Evolutionary conservation across 2,113 vertebrate genomes (phyloP).

Genomic region (Caloenas nicobarica): DNA sequence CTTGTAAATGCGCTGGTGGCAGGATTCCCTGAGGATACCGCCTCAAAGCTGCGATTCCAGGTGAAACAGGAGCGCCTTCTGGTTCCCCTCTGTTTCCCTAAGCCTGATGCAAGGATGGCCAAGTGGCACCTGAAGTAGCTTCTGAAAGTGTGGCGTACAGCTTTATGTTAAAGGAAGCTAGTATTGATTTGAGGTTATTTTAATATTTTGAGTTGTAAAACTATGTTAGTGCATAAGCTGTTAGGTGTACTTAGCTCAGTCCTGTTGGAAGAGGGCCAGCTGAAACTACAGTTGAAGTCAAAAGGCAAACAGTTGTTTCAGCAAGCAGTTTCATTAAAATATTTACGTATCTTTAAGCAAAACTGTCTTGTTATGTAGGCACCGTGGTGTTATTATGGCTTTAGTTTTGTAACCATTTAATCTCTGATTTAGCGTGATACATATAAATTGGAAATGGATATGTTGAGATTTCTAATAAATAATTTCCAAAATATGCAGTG

Average conservation of each 20-base stretch:
- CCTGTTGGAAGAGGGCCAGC: background rate
- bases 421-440: fast-evolving
- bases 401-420: background rate
- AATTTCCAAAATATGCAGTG: background rate
- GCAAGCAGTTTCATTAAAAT: background rate
- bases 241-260: background rate
- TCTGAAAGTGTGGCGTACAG: fast-evolving
- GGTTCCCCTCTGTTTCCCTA: background rate
- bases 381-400: fast-evolving
- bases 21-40: background rate
- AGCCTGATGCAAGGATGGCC: background rate
- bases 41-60: background rate
- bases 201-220: background rate
- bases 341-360: background rate
- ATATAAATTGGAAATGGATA: fast-evolving
- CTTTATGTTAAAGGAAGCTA: fast-evolving
- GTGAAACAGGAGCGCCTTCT: fast-evolving
- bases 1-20: fast-evolving
- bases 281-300: background rate
- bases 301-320: background rate
- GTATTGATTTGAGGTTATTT: background rate
- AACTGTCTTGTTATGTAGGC: fast-evolving
- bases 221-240: fast-evolving
- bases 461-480: background rate
- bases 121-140: no score